Evolutionary conservation across 2,888 invertebrate species (phyloP), one percentile per base, ranked within the genome.

Genomic region (Drosophila aldrichi): DNA sequence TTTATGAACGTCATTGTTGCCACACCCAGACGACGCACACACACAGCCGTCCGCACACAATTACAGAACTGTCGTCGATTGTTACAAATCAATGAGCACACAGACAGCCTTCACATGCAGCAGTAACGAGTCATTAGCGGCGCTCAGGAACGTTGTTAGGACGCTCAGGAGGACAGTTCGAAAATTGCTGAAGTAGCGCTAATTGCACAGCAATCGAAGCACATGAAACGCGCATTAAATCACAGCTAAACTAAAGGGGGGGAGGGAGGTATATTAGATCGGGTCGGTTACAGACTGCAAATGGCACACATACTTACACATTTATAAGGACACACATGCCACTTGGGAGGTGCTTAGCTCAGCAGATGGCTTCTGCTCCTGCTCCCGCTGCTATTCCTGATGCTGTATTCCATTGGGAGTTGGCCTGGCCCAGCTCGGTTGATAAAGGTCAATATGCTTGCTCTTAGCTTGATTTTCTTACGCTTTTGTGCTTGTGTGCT

Each of bases 381-480:
- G 46, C 49, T 63, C 9, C 36, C 6, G 25, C 44, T 29, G 20
- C 25, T 49, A 54, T 49, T 63, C 9, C 38, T 25, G 5, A 25
- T 25, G 25, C 22, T 49, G 40, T 46, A 60, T 8, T 63, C 82
- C 74, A 7, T 14, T 46, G 79, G 82, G 85, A 83, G 62, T 56
- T 84, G 32, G 38, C 34, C 18, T 5, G 41, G 32, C 56, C 20
- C 20, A 22, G 20, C 20, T 22, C 20, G 32, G 48, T 70, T 82
- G 87, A 84, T 74, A 75, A 84, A 88, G 86, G 86, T 88, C 86
- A 86, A 86, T 82, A 87, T 79, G 87, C 77, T 81, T 81, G 82
- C 88, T 88, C 87, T 86, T 86, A 75, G 84, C 82, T 88, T 79
- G 89, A 79, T 88, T 88, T 83, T 80, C 82, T 84, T 81, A 65